Evolutionary conservation across 2,888 invertebrate genomes (phyloP), one percentile per base, ranked within the genome.

Genomic region (Pammene fasciana): DNA sequence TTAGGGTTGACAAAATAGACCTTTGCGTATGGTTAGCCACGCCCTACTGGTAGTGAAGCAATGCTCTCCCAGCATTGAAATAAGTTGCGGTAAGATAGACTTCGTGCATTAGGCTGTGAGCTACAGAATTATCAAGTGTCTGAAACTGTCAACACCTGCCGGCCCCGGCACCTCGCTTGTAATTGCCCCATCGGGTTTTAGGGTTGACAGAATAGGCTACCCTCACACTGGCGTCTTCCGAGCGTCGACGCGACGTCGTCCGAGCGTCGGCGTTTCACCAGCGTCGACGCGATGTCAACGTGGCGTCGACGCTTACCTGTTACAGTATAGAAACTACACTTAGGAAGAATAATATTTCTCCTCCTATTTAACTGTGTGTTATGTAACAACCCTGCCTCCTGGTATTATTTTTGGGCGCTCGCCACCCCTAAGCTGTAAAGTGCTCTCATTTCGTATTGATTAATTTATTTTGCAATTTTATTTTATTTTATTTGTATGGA

Each of bases 121-220:
- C 1, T 45, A 50, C 14, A 26, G 26, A 26, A 26, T 6, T 52
- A 52, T 13, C 52, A 45, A 59, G 26, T 41, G 41, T 5, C 26
- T n/a, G 4, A 52, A 62, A 52, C 62, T 38, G 52, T 62, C 62
- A 62, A 41, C 38, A 26, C 18, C 9, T 60, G 36, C 50, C 18
- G 41, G 50, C 14, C 68, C 56, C 62, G 61, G 48, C 41, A 78
- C 67, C 77, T 78, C 77, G 76, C 72, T 73, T 77, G 75, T 79
- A 78, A 81, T 81, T 76, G 75, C 76, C 71, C 52, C 75, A 75
- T 76, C 72, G 70, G 71, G 67, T 60, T 65, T 10, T 41, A 64
- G 62, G 68, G 62, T 11, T 64, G 56, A 26, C 66, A 57, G n/a
- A 54, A 54, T 52, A 26, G 26, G 4, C 10, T n/a, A n/a, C n/a